phyloP scores from a whole-genome alignment of 2,113 vertebrate species.

The Colossoma macropomum region DNA sequence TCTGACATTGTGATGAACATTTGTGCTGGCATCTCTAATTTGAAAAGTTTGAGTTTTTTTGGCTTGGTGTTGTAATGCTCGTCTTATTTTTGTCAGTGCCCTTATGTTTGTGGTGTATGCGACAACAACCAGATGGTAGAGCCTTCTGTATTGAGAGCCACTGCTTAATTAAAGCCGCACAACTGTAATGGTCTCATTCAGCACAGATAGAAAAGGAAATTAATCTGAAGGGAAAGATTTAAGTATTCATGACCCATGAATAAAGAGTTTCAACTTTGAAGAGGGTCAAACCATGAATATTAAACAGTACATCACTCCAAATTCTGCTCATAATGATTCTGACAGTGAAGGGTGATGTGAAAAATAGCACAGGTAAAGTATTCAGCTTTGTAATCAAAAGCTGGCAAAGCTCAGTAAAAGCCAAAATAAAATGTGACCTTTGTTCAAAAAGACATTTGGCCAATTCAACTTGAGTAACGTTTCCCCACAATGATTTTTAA shows the following conservation, averaged over 20 bases:
- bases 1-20: constrained; percentile 54
- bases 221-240: constrained; percentile 53
- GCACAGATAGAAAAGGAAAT: constrained; percentile 57
- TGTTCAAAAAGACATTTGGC: not conserved
- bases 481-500: not conserved
- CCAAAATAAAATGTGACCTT: not conserved
- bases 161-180: constrained; percentile 75
- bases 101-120: constrained; percentile 64
- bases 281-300: constrained; percentile 58
- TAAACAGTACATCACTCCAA: constrained; percentile 45
- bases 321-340: constrained; percentile 36
- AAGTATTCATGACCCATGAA: constrained; percentile 63
- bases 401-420: not conserved
- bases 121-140: constrained; percentile 79
- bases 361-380: constrained; percentile 19
- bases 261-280: constrained; percentile 60
- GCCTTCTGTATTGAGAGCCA: constrained; percentile 76
- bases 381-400: not conserved
- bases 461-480: not conserved
- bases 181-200: constrained; percentile 62
- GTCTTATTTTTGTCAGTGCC: constrained; percentile 68
- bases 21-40: constrained; percentile 60
- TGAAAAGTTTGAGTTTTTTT: constrained; percentile 57
- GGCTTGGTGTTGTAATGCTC: constrained; percentile 59
- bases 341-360: constrained; percentile 33